Base-by-base conservation (phyloP, 64 coral and sea anemone species). In the Trachythela sp. region DNA sequence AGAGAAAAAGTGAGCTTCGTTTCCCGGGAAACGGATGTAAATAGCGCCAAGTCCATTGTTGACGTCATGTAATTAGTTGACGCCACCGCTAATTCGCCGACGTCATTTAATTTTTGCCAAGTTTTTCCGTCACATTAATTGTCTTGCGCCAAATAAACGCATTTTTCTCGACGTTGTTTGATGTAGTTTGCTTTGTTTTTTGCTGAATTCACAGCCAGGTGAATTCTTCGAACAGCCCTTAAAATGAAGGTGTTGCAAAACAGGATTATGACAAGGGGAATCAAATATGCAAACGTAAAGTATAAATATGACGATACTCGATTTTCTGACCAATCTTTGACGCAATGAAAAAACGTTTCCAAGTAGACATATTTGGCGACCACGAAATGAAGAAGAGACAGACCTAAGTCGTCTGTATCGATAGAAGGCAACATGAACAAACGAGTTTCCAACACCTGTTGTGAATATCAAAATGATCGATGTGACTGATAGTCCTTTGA, bases 381-480 rank as follows among this genome's bases (percentile, higher is more conserved):
- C 30, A 68, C 20, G 59, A 68, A 68, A 68, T 2, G 59, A 68
- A 68, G 30, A 6, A 14, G 3, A 22, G 20, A 6, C 20, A 68
- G 59, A 6, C 5, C 59, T 22, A 7, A 68, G 59, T 68, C 30
- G 59, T 68, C 59, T 2, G 52, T 90, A 86, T 48, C 86, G 86
- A 48, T 91, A 91, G 39, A 97, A 92, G 26, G 88, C 93, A 1
- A 92, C 85, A 31, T 94, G 83, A 71, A 97, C 90, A 2, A 97
- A 85, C 10, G 85, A 84, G 80, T 97, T 94, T 40, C 95, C 95
- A 26, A 11, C 11, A 6, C 4, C 11, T 6, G 42, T 6, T 45
- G 42, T 45, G 42, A 45, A 45, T 45, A 11, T 45, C 11, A 45
- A 45, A 45, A 45, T 11, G 42, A 45, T 45, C 42, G 42, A 45